Evolutionary conservation across 2,113 vertebrate species (phyloP), one percentile per base, ranked within the genome.

Genomic region (Ariopsis seemanni): DNA sequence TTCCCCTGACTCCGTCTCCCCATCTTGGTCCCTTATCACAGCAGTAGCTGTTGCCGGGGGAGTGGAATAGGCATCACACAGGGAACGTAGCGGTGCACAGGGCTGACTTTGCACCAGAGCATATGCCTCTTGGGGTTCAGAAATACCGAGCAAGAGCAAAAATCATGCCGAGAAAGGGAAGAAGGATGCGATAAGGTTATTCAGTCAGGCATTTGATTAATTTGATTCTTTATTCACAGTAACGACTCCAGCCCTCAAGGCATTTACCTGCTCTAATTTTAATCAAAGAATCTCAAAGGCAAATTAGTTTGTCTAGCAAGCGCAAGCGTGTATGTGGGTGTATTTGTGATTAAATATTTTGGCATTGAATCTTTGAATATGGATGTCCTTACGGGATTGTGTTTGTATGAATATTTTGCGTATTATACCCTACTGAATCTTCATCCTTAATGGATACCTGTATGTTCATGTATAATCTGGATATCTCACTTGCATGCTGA

Each of bases 161-260:
- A 87, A 57, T 42, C 58, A 88, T 75, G 10, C 20, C 1, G 83
- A 58, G 20, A 63, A 18, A 75, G 55, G 53, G 12, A 58, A 65
- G 53, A 81, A 67, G 72, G 30, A 82, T 77, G 58, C 62, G 34
- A 87, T 57, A 85, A 89, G 87, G 82, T 84, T 90, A 60, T 86
- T 88, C 87, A 85, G 84, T 52, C 85, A 87, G 86, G 83, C 84
- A 69, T 85, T 89, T 89, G 89, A 90, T 90, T 91, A 90, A 89
- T 90, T 60, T 79, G 67, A 90, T 89, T 86, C 83, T 87, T 89
- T 85, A 85, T 86, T 89, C 88, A 79, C 78, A 83, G 82, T 85
- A 87, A 84, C 83, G 75, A 83, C 67, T 79, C 62, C 63, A 48
- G 60, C 65, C 85, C 88, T 72, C 72, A 52, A 85, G 80, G 83